Percentiles rank a stretch among this genome's conserved stretches.
These are phyloP conservation scores for Plusia festucae DNA, from an alignment of 2,888 invertebrate species.

Conservation along the genomic window DNA sequence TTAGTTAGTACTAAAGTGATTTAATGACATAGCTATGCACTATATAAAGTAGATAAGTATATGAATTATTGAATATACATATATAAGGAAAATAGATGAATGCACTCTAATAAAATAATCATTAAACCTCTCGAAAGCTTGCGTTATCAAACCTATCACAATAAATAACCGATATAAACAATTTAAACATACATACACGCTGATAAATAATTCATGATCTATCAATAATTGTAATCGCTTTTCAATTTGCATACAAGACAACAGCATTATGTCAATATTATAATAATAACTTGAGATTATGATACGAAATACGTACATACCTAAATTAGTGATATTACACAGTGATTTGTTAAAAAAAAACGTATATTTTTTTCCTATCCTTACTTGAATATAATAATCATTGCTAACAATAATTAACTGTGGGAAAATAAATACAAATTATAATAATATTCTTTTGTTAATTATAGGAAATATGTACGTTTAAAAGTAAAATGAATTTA, in stretches of 20 bases:
- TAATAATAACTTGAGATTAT: conserved; percentile 2
- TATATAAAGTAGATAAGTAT: no score
- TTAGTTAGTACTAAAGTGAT: no score
- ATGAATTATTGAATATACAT: no score
- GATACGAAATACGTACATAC: no score
- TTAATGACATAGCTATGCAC: no score
- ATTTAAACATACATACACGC: conserved; percentile 10
- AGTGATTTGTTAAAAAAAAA: background rate
- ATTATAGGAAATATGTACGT: background rate
- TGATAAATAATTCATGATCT: conserved; percentile 46
- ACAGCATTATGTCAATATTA: conserved; percentile 41
- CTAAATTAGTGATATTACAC: background rate
- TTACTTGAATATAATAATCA: no score
- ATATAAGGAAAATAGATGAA: background rate
- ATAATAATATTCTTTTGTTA: background rate
- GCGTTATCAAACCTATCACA: conserved; percentile 48
- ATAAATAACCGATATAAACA: conserved; percentile 44
- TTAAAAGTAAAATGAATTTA: background rate
- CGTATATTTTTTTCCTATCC: background rate
- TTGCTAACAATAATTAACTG: no score
- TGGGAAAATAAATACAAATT: background rate
- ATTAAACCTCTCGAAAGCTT: conserved; percentile 11
- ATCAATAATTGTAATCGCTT: conserved; percentile 45
- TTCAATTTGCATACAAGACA: conserved; percentile 45
- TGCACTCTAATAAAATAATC: conserved; percentile 6